A percentile compares a stretch with the other conserved stretches of the same genome.
phyloP scores from a whole-genome alignment of 35 echinoderm and acorn worm genomes.

The Acanthaster planci region DNA sequence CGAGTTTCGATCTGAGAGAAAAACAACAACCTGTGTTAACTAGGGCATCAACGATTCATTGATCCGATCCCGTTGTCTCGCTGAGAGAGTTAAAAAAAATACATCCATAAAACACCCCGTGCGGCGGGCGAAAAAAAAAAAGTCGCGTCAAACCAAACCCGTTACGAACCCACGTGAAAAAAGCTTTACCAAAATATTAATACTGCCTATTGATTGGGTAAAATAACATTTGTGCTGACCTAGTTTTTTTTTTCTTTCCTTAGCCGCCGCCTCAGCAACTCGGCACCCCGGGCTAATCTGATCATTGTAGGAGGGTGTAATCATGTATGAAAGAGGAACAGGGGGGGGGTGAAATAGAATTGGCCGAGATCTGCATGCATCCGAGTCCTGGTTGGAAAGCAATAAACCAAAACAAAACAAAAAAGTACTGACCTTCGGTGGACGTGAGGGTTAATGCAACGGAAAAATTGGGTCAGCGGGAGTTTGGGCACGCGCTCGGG shows the following conservation, averaged over 20 bases:
- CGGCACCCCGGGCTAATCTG: not conserved
- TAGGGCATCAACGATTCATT: slow-evolving; percentile 25
- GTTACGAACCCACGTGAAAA: not conserved
- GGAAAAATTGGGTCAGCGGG: slow-evolving; percentile 27
- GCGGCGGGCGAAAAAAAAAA: too few relatives aligned
- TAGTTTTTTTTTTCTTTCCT: not conserved
- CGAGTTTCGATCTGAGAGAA: not conserved
- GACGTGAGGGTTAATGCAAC: not conserved
- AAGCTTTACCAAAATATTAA: slow-evolving; percentile 15
- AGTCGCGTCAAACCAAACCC: not conserved
- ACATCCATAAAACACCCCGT: too few relatives aligned
- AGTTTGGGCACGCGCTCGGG: not conserved
- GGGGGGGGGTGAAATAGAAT: not conserved
- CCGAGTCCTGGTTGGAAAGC: too few relatives aligned
- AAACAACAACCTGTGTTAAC: slow-evolving; percentile 23
- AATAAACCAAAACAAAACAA: too few relatives aligned
- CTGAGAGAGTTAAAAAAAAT: too few relatives aligned
- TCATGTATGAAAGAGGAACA: not conserved
- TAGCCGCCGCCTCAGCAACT: not conserved
- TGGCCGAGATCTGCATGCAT: too few relatives aligned
- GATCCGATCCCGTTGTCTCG: not conserved
- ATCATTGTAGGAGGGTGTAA: not conserved
- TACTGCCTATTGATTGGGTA: slow-evolving; percentile 17
- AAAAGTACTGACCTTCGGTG: not conserved
- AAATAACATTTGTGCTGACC: slow-evolving; percentile 20